Evolutionary conservation across 2,888 invertebrate species (phyloP), one percentile per base, ranked within the genome.

Genomic region (Lathronympha strigana): DNA sequence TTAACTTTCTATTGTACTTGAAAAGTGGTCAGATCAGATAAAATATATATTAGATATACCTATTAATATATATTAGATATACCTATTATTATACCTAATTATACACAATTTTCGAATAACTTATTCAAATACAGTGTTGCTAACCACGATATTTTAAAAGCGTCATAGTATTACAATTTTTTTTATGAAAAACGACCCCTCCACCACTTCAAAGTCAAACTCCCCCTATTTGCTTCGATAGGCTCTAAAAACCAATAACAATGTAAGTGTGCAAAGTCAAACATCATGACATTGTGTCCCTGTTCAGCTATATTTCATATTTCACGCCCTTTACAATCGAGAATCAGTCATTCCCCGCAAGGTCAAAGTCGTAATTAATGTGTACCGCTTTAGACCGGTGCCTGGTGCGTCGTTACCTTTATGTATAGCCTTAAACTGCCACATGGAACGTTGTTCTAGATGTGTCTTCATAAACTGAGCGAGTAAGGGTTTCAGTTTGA

Each of bases 281-380:
- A 23, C 4, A 6, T n/a, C 11, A 33, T 11, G n/a, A n/a, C 33
- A 33, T 4, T 1, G 1, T 11, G 33, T 33, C 33, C 3, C 11
- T 33, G 33, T 33, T 13, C n/a, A 17, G 40, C 21, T 13, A 49
- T 33, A 28, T 51, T 51, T 64, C 43, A 51, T 58, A n/a, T 63
- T 58, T 64, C 43, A 64, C 28, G 19, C 63, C 51, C 15, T 45
- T 49, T 50, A 31, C 47, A 31, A 40, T 66, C 31, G 21, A 54
- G 54, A 63, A 63, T 54, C 67, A 60, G 57, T 63, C 51, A 64
- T 58, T 51, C 47, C 36, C 51, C 25, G 5, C 63, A 64, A 64
- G 64, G 64, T 53, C 58, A 45, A 5, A 28, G 23, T 33, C 17
- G 45, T 53, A 53, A 64, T 64, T 58, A 64, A 64, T 60, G 58